These are phyloP conservation scores for Gymnoscelis rufifasciata DNA, from an alignment of 2,888 invertebrate genomes.

Conservation along the genomic window DNA sequence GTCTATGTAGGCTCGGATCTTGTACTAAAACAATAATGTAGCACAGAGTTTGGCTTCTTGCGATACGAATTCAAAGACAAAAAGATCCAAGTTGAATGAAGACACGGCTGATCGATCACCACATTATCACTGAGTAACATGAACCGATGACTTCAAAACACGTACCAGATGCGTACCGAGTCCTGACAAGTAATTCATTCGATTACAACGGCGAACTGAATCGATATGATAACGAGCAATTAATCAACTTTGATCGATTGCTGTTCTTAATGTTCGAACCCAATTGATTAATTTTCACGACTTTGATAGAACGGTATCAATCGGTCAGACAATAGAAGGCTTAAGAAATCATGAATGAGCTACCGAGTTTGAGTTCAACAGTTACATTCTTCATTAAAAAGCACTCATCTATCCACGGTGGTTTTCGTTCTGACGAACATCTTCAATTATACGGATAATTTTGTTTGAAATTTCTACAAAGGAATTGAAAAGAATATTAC, in stretches of 20 bases:
- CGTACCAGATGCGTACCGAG: conserved; percentile 26
- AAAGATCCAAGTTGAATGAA: conserved; percentile 23
- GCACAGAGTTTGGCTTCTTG: conserved; percentile 28
- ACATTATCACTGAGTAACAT: conserved; percentile 37
- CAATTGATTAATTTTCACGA: conserved; percentile 30
- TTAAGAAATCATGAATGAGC: conserved; percentile 10
- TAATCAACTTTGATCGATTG: conserved; percentile 47
- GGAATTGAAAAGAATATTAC: conserved; percentile 10
- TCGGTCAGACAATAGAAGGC: conserved; percentile 14
- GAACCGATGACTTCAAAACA: conserved; percentile 31
- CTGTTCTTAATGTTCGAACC: conserved; percentile 27
- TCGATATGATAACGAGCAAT: conserved; percentile 40
- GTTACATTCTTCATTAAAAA: conserved; percentile 6
- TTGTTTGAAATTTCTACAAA: conserved; percentile 15
- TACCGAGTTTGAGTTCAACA: background rate
- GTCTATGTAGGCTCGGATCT: too few species aligned
- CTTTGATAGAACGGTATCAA: conserved; percentile 18
- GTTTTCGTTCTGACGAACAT: conserved; percentile 20
- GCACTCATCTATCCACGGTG: conserved; percentile 18
- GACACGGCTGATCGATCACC: conserved; percentile 47
- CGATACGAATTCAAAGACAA: conserved; percentile 8
- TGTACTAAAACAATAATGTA: conserved; percentile 10
- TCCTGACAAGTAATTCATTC: conserved; percentile 28
- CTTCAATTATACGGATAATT: conserved; percentile 21
- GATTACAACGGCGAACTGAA: conserved; percentile 24